Base-by-base conservation (phyloP, 1,140 invertebrate genomes). In the Drosophila ercepeae region DNA sequence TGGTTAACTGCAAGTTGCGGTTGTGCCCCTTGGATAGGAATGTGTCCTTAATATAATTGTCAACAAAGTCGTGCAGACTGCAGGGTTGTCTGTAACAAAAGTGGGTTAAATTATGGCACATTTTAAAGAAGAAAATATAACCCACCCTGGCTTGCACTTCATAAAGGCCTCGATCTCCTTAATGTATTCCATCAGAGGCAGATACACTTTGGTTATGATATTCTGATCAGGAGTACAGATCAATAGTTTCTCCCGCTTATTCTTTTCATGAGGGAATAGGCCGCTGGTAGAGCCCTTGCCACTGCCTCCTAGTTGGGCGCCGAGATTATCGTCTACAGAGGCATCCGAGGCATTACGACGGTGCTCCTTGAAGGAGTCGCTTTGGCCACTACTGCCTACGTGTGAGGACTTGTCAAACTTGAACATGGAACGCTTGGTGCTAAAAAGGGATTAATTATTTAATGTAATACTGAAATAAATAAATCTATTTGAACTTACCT, bases 321-420 rank as follows among this genome's bases (percentile, higher is more conserved):
- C 68, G 34, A 90, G 52, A 44, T 72, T 86, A 32, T 91, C 88
- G 64, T 89, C 86, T 25, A 89, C 88, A 11, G 83, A 91, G 9
- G 89, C 83, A 78, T 91, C 90, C 3, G 90, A 91, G 21, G 83
- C 76, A 50, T 91, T 91, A 13, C 91, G 82, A 69, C 91, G 90
- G 74, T 93, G 92, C 91, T 94, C 94, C 84, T 95, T 94, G 4
- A 95, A 91, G 77, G 94, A 94, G 74, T 94, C 81, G 49, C 42
- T 60, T 23, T 50, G 57, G 44, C 52, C 36, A 44, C 18, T 42
- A 94, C 93, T 72, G 93, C 95, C 54, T 16, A 95, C 95, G 92
- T 96, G 95, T 14, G 95, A 94, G 3, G 96, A 96, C 53, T 94
- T 94, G 83, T 97, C 96, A 92, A 97, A 97, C 90, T 95, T 95